phyloP scores from a whole-genome alignment of 2,113 vertebrate species.

The Odontesthes bonariensis region DNA sequence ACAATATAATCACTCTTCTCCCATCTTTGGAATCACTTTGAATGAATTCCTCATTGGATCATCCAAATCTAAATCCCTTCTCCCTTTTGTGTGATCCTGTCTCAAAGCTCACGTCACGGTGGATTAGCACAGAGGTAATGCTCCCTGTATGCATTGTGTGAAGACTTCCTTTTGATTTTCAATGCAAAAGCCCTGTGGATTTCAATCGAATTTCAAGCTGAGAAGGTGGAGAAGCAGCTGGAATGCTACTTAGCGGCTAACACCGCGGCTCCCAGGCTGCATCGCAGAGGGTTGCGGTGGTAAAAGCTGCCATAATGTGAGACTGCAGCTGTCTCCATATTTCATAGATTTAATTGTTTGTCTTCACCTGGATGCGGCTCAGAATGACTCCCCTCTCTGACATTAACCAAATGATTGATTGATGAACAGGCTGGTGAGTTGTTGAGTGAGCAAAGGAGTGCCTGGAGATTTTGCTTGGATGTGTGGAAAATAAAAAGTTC shows the following conservation, averaged over 20 bases:
- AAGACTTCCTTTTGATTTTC: conserved; percentile 68
- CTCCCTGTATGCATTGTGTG: conserved; percentile 37
- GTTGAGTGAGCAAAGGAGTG: conserved; percentile 26
- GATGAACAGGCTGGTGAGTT: conserved; percentile 12
- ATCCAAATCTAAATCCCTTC: conserved; percentile 62
- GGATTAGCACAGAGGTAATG: conserved; percentile 60
- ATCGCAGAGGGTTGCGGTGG: conserved; percentile 10
- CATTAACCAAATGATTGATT: conserved; percentile 28
- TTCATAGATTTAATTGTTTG: conserved; percentile 47
- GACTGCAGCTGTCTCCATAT: conserved; percentile 26
- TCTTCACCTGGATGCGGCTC: conserved; percentile 14
- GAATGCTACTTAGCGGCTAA: conserved; percentile 55
- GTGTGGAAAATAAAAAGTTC: conserved; percentile 36
- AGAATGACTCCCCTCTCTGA: conserved; percentile 24
- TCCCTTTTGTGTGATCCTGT: conserved; percentile 63
- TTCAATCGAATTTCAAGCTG: conserved; percentile 68
- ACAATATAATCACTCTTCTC: conserved; percentile 33
- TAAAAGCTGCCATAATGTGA: conserved; percentile 31
- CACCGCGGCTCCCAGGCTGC: conserved; percentile 31
- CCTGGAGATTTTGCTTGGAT: conserved; percentile 24
- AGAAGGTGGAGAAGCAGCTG: conserved; percentile 68
- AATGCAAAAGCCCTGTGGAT: conserved; percentile 58
- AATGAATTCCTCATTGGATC: conserved; percentile 50
- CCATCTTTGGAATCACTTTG: conserved; percentile 53
- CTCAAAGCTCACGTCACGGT: conserved; percentile 66